Evolutionary conservation across 2,888 invertebrate species (phyloP), one percentile per base, ranked within the genome.

Genomic region (Lycaena phlaeas): DNA sequence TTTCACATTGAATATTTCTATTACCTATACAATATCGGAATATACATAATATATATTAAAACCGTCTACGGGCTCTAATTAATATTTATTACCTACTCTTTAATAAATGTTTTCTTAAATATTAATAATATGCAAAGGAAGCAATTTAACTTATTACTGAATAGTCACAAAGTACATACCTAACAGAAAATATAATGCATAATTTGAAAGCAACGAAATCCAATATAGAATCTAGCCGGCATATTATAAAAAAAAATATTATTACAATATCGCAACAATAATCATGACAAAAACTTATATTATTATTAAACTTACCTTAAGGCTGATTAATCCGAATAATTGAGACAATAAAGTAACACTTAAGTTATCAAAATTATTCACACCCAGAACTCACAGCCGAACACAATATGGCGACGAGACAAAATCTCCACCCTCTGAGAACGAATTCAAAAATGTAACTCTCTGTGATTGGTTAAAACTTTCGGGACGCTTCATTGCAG

Each of bases 371-470:
- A 66, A 63, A 54, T 54, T 49, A 62, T 66, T 77, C 81, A 81
- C 81, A 75, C 68, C 56, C 59, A 77, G 75, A 77, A 82, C 79
- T 69, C 76, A 79, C 77, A 77, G 81, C 76, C 64, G 67, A 69
- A 73, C 76, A 81, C 82, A 84, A 82, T 84, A 84, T 82, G 82
- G 82, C 82, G 82, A 78, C 76, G 68, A 71, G 66, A 68, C 59
- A 55, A 70, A 69, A 75, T 77, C 82, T 77, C 82, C 81, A 73
- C 81, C 76, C 77, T 73, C 64, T 47, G 51, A 51, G 61, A 74
- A 71, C 64, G 65, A 70, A 75, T 78, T 81, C 64, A 76, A 84
- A 82, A 76, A 67, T 74, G 62, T 64, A 64, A 65, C 66, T 64
- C 50, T 47, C 48, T 53, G 52, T 65, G 67, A 82, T 84, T 84